Evolutionary conservation across 2,113 vertebrate species (phyloP).

Genomic region (Illadopsis cleaveri): DNA sequence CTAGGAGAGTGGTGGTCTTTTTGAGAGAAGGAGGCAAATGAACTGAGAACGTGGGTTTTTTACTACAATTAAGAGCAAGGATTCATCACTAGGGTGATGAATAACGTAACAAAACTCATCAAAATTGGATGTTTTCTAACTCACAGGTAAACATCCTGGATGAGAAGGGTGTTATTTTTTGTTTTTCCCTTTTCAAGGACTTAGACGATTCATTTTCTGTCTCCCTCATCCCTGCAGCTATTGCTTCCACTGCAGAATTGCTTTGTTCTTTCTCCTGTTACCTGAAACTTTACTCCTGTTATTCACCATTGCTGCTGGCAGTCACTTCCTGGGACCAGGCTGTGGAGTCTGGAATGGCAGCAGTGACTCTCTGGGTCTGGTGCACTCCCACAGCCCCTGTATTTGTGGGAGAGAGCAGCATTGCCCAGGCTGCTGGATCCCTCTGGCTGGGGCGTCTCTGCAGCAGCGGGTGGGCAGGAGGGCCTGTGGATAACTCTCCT

Average conservation of each 20-base stretch:
- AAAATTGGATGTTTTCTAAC: neutral
- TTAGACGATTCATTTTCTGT: neutral
- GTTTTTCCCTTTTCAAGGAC: neutral
- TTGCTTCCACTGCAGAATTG: neutral
- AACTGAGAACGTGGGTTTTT: neutral
- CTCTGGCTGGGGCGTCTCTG: fast-evolving
- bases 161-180: neutral
- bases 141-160: neutral
- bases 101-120: neutral
- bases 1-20: neutral
- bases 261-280: neutral
- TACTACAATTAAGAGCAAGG: neutral
- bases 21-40: neutral
- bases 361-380: neutral
- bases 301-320: neutral
- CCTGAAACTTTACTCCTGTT: neutral
- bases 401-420: neutral
- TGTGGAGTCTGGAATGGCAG: neutral
- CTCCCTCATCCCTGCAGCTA: neutral
- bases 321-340: neutral
- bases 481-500: neutral
- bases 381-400: neutral
- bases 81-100: neutral
- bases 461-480: neutral
- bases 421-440: neutral